Percentiles rank a stretch among this genome's conserved stretches.
These are phyloP conservation scores for Hypena proboscidalis DNA, from an alignment of 2,888 invertebrate genomes.

Conservation along the genomic window DNA sequence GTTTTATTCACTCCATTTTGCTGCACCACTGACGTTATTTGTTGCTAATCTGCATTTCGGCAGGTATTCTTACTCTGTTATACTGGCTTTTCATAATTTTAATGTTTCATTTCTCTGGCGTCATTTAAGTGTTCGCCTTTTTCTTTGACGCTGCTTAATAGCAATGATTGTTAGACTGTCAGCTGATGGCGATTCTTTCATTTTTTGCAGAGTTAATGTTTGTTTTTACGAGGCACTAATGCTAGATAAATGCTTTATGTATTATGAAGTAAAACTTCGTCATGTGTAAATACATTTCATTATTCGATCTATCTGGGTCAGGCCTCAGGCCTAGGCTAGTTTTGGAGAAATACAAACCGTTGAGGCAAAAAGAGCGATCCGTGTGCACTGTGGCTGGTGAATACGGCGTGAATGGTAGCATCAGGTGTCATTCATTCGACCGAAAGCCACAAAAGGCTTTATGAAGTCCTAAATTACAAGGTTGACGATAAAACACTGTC, in stretches of 20 bases:
- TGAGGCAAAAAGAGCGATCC: too few relatives aligned
- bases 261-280: neutral
- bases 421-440: too few relatives aligned
- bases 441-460: too few relatives aligned
- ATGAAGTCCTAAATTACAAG: too few relatives aligned
- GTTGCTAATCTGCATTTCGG: slow-evolving; percentile 39
- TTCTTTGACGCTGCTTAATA: slow-evolving; percentile 13
- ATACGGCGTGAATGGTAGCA: too few relatives aligned
- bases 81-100: slow-evolving; percentile 41
- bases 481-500: too few relatives aligned
- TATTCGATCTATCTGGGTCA: too few relatives aligned
- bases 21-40: slow-evolving; percentile 41
- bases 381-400: too few relatives aligned
- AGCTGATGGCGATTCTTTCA: slow-evolving; percentile 7
- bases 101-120: slow-evolving; percentile 35
- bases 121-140: slow-evolving; percentile 31
- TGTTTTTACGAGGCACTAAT: neutral
- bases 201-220: too few relatives aligned
- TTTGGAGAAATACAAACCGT: too few relatives aligned
- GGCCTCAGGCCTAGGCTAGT: too few relatives aligned
- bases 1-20: slow-evolving; percentile 44
- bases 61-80: slow-evolving; percentile 36
- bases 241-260: neutral
- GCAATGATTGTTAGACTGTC: slow-evolving; percentile 10
- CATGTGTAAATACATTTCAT: neutral